Conservation (phyloP, 2,888 invertebrate species). For the Mylabris sibirica region DNA sequence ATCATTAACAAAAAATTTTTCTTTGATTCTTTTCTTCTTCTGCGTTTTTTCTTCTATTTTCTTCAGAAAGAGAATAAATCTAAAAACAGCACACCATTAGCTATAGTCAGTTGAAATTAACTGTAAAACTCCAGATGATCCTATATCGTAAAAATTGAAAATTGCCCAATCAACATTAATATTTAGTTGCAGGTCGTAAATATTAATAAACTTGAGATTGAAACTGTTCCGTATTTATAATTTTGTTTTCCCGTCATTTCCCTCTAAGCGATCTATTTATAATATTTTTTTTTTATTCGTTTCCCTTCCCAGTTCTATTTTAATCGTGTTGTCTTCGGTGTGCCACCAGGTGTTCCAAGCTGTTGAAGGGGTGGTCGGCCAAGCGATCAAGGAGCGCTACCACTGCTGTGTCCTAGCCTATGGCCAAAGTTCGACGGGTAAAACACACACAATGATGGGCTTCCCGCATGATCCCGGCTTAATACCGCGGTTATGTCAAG, state of each 20-base stretch:
- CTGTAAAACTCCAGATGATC: constrained; percentile 5
- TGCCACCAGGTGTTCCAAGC: constrained; percentile 68
- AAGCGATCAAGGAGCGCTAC: constrained; percentile 68
- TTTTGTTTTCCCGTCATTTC: not conserved
- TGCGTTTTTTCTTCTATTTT: not conserved
- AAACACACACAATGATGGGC: constrained; percentile 82
- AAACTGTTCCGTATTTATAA: constrained; percentile 1
- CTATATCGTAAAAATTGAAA: not conserved
- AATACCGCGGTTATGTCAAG: constrained; percentile 66
- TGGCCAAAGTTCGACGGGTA: constrained; percentile 80
- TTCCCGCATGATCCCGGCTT: constrained; percentile 65
- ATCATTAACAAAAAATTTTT: constrained; percentile 5
- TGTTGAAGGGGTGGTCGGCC: constrained; percentile 71
- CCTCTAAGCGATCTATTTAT: not conserved
- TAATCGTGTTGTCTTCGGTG: not conserved
- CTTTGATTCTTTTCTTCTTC: not conserved
- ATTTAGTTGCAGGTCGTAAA: not conserved
- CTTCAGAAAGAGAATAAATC: not conserved
- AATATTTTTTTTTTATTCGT: not conserved
- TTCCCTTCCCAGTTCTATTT: constrained; percentile 10
- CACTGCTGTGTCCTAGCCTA: constrained; percentile 78
- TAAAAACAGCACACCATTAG: constrained; percentile 5
- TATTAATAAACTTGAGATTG: not conserved
- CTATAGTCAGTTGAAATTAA: not conserved
- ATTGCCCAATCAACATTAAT: not conserved